A percentile compares a stretch with the other conserved stretches of the same genome.
These are phyloP conservation scores for Halyomorpha halys DNA, from an alignment of 1,140 invertebrate genomes.

Conservation along the genomic window DNA sequence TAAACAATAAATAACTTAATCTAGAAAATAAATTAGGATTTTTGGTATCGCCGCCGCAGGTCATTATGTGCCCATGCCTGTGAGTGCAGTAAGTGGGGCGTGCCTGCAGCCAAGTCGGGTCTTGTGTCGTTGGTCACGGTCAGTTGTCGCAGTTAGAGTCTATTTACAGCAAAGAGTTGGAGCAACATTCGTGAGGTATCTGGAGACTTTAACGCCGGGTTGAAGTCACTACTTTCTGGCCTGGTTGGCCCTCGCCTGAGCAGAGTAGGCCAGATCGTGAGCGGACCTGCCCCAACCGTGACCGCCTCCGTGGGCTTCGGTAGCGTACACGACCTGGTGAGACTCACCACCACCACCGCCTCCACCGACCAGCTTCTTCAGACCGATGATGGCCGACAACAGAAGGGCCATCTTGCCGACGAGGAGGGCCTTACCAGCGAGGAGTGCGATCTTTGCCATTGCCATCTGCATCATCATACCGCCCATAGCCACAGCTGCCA, in stretches of 20 bases:
- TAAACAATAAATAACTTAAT: too few relatives aligned
- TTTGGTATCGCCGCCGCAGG: too few relatives aligned
- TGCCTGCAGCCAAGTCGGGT: too few relatives aligned
- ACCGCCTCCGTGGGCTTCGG: constrained; percentile 21
- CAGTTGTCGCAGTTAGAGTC: too few relatives aligned
- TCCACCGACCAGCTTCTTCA: constrained; percentile 22
- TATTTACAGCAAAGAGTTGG: too few relatives aligned
- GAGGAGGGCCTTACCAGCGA: constrained; percentile 53
- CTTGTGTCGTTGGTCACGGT: too few relatives aligned
- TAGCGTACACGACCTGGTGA: constrained; percentile 23
- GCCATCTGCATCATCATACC: constrained; percentile 53
- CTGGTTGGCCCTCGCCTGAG: constrained; percentile 7
- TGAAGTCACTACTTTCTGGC: not conserved
- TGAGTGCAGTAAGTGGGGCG: too few relatives aligned
- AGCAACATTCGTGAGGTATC: too few relatives aligned
- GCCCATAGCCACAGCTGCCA: constrained; percentile 27
- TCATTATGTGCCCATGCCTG: too few relatives aligned
- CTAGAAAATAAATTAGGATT: too few relatives aligned
- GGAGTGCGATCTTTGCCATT: constrained; percentile 53
- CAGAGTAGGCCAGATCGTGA: constrained; percentile 4
- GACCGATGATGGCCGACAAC: constrained; percentile 46
- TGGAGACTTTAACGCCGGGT: constrained; percentile 1
- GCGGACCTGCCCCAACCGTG: not conserved
- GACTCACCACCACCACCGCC: constrained; percentile 18
- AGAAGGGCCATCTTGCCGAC: constrained; percentile 53